These are phyloP conservation scores for Harpalus rubripes DNA, from an alignment of 2,888 invertebrate genomes.

Conservation along the genomic window DNA sequence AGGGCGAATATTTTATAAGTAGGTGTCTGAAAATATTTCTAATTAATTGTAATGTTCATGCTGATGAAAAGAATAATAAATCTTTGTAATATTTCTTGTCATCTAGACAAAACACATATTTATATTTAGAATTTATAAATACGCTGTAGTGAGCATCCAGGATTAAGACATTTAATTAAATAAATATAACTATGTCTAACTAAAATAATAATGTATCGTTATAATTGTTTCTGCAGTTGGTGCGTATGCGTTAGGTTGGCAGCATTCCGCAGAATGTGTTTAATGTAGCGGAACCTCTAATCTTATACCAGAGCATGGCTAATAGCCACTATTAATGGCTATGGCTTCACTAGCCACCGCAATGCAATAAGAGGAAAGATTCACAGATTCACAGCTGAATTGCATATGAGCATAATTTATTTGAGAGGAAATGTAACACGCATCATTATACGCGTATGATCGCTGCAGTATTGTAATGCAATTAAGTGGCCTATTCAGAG, in stretches of 20 bases:
- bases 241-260: not conserved
- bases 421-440: too few species aligned
- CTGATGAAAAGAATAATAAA: not conserved
- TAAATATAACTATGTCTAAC: not conserved
- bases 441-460: too few species aligned
- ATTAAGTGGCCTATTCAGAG: too few species aligned
- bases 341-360: not conserved
- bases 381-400: not conserved
- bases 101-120: not conserved
- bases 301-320: conserved; percentile 6
- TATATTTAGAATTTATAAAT: not conserved
- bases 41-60: not conserved
- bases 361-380: not conserved
- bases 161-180: not conserved
- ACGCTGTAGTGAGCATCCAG: not conserved
- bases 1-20: too few species aligned
- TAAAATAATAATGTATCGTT: not conserved
- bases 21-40: too few species aligned
- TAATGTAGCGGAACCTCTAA: conserved; percentile 28
- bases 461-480: too few species aligned
- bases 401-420: too few species aligned
- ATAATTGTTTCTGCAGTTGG: not conserved
- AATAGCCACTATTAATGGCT: conserved; percentile 21
- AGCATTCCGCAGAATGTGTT: not conserved
- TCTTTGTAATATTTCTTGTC: not conserved